Evolutionary conservation across 2,888 invertebrate species (phyloP).

Genomic region (Eupelmus urozonus): DNA sequence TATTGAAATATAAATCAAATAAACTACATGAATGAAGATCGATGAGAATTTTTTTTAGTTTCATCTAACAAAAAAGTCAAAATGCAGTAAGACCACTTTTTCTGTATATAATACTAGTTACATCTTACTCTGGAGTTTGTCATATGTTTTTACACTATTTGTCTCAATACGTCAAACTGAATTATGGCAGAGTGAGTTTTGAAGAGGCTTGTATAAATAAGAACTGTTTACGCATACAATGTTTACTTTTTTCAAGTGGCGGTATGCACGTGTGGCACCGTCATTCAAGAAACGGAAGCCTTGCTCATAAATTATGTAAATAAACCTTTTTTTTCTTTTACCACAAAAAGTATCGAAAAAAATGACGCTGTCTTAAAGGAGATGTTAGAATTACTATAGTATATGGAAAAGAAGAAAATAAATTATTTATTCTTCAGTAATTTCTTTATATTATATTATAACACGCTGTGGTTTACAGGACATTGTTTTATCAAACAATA

Average conservation of each 20-base stretch:
- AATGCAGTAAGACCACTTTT: too few species aligned
- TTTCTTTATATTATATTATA: too few species aligned
- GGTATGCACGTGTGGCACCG: not conserved
- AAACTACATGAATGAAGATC: too few species aligned
- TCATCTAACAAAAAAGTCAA: too few species aligned
- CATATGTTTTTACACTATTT: not conserved
- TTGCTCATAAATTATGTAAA: constrained; percentile 37
- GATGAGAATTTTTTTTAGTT: too few species aligned
- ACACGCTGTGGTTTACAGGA: too few species aligned
- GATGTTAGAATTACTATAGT: too few species aligned
- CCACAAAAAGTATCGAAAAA: not conserved
- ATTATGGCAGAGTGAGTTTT: constrained; percentile 5
- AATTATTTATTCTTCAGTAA: too few species aligned
- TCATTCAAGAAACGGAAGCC: constrained; percentile 19
- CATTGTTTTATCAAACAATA: too few species aligned
- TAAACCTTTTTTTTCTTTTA: not conserved
- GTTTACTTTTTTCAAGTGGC: constrained; percentile 31
- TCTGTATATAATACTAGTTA: too few species aligned
- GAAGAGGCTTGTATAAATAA: constrained; percentile 14
- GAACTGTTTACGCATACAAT: not conserved
- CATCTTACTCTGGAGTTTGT: not conserved
- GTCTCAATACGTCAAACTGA: constrained; percentile 15
- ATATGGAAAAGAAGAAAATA: too few species aligned
- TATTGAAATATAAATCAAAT: too few species aligned
- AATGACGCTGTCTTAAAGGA: not conserved